Evolutionary conservation across 2,113 vertebrate species (phyloP).

Genomic region (Prunella himalayana): DNA sequence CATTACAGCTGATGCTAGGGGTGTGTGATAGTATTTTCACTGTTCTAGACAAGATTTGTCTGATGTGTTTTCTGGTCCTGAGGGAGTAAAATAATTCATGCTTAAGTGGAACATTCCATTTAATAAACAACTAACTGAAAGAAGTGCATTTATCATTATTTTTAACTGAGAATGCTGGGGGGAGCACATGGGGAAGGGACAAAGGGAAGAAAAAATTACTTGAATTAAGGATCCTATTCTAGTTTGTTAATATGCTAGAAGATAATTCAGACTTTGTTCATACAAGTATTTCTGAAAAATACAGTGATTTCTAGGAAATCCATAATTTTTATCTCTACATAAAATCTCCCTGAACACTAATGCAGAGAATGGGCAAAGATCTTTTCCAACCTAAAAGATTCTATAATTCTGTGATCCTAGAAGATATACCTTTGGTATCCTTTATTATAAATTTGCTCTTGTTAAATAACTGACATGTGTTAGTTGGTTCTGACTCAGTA

Average conservation of each 20-base stretch:
- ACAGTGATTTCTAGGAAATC: not conserved
- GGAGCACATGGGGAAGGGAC: rapidly evolving
- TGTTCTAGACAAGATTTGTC: not conserved
- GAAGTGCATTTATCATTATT: not conserved
- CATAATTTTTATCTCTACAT: not conserved
- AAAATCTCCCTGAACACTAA: not conserved
- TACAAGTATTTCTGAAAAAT: not conserved
- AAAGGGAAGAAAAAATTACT: not conserved
- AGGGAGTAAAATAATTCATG: not conserved
- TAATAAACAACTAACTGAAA: not conserved
- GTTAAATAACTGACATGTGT: not conserved
- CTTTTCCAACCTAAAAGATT: not conserved
- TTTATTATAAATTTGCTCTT: not conserved
- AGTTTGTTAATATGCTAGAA: not conserved
- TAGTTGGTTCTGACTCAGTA: not conserved
- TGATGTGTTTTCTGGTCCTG: not conserved
- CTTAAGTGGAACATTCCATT: not conserved
- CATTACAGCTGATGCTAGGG: not conserved
- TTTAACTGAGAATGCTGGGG: not conserved
- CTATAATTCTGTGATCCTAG: not conserved
- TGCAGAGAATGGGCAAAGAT: not conserved
- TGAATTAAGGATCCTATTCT: not conserved
- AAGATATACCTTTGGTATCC: not conserved
- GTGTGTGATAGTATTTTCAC: not conserved
- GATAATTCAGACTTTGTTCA: not conserved